Conservation (phyloP, 2,888 invertebrate species). For the Neoascia interrupta region DNA sequence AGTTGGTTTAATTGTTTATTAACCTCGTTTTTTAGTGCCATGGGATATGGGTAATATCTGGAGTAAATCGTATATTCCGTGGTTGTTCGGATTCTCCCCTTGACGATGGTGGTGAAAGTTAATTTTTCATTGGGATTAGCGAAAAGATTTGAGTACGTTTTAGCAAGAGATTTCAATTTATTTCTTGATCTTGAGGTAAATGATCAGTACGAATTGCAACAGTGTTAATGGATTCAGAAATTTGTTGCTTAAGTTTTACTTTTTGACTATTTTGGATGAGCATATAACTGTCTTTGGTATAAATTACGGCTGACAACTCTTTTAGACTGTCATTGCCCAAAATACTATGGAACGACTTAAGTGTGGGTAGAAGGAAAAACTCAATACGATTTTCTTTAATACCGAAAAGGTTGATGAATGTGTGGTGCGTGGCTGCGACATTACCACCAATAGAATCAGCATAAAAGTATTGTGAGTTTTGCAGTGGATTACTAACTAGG, state of each 20-base stretch:
- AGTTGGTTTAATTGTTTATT: conserved; percentile 24
- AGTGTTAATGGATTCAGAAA: conserved; percentile 14
- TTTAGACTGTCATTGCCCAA: conserved; percentile 39
- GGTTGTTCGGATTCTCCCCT: conserved; percentile 20
- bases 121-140: conserved; percentile 27
- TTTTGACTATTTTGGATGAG: conserved; percentile 2
- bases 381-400: neutral
- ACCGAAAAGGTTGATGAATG: neutral
- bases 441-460: neutral
- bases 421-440: neutral
- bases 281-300: conserved; percentile 14
- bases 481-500: neutral
- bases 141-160: conserved; percentile 14
- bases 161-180: conserved; percentile 6
- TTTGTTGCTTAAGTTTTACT: conserved; percentile 18
- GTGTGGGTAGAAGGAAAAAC: conserved; percentile 29
- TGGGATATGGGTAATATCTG: conserved; percentile 32
- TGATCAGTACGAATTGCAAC: conserved; percentile 29
- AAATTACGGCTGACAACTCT: conserved; percentile 31
- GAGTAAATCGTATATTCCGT: conserved; percentile 21
- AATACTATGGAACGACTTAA: conserved; percentile 29
- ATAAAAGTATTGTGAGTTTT: neutral
- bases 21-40: neutral
- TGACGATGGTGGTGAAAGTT: conserved; percentile 11
- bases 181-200: conserved; percentile 12